Evolutionary conservation across 2,797 vertebrate genomes (phyloP).

Genomic region (Antennarius maculatus): DNA sequence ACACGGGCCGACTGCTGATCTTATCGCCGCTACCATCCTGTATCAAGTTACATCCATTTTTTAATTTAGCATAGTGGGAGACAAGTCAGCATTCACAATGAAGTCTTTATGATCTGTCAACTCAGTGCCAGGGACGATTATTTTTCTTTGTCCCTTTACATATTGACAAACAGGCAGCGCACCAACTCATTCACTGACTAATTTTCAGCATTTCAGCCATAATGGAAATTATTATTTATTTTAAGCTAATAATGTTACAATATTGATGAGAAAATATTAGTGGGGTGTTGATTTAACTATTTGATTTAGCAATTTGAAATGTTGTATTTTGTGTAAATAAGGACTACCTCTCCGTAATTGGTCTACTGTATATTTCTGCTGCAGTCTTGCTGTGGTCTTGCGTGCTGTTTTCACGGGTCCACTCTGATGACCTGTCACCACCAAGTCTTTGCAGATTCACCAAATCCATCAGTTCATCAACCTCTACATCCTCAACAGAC

Average conservation of each 20-base stretch:
- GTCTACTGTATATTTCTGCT: neutral
- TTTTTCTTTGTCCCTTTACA: conserved; percentile 25
- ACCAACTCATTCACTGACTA: conserved; percentile 2
- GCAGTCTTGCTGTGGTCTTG: too few relatives aligned
- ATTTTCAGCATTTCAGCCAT: conserved; percentile 1
- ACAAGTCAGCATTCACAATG: conserved; percentile 77
- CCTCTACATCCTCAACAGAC: too few relatives aligned
- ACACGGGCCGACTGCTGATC: conserved; percentile 79
- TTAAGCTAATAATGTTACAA: neutral
- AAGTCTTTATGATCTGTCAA: conserved; percentile 76
- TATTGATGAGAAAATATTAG: neutral
- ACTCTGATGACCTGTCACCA: too few relatives aligned
- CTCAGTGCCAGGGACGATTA: conserved; percentile 56
- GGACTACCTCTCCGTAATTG: neutral
- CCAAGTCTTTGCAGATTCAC: too few relatives aligned
- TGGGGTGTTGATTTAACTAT: conserved; percentile 1
- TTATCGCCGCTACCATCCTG: conserved; percentile 77
- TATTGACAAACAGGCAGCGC: conserved; percentile 23
- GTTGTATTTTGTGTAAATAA: neutral
- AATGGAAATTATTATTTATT: neutral
- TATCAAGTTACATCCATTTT: conserved; percentile 82
- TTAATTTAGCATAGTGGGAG: conserved; percentile 82
- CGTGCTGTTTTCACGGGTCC: too few relatives aligned
- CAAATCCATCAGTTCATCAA: too few relatives aligned
- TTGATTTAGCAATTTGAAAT: neutral